Evolutionary conservation across 2,888 invertebrate species (phyloP), one percentile per base, ranked within the genome.

Genomic region (Troides oblongomaculatus): DNA sequence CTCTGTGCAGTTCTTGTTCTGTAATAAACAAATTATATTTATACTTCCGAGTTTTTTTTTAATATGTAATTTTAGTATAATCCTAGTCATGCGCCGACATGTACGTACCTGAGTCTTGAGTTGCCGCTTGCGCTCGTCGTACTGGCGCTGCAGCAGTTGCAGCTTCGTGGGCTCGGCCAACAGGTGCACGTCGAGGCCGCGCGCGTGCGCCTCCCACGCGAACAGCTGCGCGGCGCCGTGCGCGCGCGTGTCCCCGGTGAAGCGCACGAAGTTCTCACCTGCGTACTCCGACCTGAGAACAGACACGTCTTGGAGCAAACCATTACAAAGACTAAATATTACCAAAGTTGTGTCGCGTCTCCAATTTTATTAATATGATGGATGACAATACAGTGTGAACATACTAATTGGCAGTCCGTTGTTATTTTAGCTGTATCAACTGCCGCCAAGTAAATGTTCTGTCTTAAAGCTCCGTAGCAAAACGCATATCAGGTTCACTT

Each of bases 121-220:
- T 76, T 97, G 96, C 57, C 97, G 96, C 84, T 97, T 97, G 85
- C 98, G 97, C 76, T 96, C 95, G 70, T 96, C 96, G 85, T 97
- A 99, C 86, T 99, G 97, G 68, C 96, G 94, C 85, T 98, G 96
- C 71, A 99, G 88, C 77, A 98, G 88, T 86, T 99, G 99, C 73
- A 99, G 91, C 88, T 99, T 99, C 17, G 99, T 99, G 10, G 99
- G 99, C 86, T 99, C 99, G 4, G 99, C 99, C 75, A 99, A 94
- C 69, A 99, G 94, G 85, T 99, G 98, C 36, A 99, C 98, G 90
- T 99, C 98, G 0, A 99, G 96, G 5, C 99, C 98, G 76, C 96
- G 95, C 69, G 97, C 96, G 82, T 97, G 97, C 5, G 99, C 99
- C 82, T 99, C 98, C 99, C 99, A 99, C 4, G 99, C 99, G 94